These are phyloP conservation scores for Pseudococcus viburni DNA, from an alignment of 2,888 invertebrate species.

Conservation along the genomic window DNA sequence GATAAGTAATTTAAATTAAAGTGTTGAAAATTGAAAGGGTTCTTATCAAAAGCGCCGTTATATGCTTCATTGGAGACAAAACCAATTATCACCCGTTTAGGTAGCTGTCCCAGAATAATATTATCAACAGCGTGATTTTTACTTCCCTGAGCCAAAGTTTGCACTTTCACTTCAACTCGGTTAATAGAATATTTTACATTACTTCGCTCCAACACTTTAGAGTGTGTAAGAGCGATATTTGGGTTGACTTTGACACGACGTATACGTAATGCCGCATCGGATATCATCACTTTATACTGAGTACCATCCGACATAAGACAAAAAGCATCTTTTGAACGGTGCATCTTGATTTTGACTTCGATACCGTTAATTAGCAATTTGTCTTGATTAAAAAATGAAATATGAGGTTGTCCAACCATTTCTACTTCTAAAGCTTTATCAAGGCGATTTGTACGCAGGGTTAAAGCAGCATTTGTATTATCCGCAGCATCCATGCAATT, in stretches of 20 bases:
- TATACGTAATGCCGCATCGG: neutral
- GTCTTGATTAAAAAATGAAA: neutral
- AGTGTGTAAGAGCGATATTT: neutral
- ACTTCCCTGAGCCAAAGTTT: neutral
- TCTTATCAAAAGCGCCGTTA: neutral
- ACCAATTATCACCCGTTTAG: neutral
- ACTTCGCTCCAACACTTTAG: neutral
- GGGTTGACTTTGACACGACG: neutral
- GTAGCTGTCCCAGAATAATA: too few species aligned
- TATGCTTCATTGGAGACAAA: neutral
- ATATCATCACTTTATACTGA: neutral
- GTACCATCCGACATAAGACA: neutral
- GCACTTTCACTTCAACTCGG: neutral
- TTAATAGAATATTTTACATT: neutral
- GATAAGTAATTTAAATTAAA: neutral
- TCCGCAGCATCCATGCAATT: neutral
- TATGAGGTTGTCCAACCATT: neutral
- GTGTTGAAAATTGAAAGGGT: neutral
- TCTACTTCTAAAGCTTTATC: neutral
- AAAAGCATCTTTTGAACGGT: neutral
- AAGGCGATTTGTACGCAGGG: neutral
- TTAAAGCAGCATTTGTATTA: neutral
- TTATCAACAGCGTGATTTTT: neutral
- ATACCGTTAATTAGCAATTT: neutral
- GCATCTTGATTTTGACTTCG: slow-evolving; percentile 59